These are phyloP conservation scores for Punctoribates punctum DNA, from an alignment of 2,888 invertebrate genomes.

Conservation along the genomic window DNA sequence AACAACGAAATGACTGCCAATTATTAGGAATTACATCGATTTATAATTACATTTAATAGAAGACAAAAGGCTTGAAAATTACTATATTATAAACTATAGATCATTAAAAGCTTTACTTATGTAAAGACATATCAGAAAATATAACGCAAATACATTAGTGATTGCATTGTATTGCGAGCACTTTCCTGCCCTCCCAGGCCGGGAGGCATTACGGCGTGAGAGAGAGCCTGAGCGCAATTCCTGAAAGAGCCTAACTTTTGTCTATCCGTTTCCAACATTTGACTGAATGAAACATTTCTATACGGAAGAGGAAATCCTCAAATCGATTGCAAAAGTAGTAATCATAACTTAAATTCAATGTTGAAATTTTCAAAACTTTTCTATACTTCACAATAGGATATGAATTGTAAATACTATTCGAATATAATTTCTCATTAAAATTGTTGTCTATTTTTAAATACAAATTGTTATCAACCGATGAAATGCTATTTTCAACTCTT, in stretches of 20 bases:
- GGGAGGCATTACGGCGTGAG: constrained; percentile 32
- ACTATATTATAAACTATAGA: not conserved
- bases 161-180: constrained; percentile 7
- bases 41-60: no score
- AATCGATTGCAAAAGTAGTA: not conserved
- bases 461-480: not conserved
- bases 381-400: not conserved
- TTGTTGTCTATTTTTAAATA: not conserved
- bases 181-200: constrained; percentile 36
- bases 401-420: not conserved
- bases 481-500: no score
- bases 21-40: no score
- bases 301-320: constrained; percentile 37
- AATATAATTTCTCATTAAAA: not conserved
- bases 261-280: constrained; percentile 33
- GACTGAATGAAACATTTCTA: constrained; percentile 20
- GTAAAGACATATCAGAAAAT: not conserved
- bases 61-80: no score
- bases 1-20: no score
- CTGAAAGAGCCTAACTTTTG: not conserved
- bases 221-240: constrained; percentile 37
- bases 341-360: not conserved
- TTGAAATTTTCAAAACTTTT: not conserved
- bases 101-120: not conserved
- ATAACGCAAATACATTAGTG: not conserved